These are phyloP conservation scores for Hyla sarda DNA, from an alignment of 2,113 vertebrate genomes.

Conservation along the genomic window DNA sequence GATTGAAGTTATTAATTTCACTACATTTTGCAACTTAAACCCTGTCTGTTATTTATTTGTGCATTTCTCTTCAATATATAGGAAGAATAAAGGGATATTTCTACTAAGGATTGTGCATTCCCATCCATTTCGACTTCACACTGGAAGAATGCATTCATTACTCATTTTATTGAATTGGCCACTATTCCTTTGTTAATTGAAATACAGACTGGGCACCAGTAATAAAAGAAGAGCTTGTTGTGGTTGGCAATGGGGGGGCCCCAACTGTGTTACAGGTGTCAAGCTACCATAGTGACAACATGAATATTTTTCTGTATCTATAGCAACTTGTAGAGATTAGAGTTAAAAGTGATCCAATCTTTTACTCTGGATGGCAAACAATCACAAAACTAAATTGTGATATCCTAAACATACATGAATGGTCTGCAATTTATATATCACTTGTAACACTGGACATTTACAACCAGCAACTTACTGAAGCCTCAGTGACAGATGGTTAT, in stretches of 20 bases:
- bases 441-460: too few relatives aligned
- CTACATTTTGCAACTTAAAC: neutral
- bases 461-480: neutral
- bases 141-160: neutral
- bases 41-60: neutral
- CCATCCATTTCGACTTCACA: neutral
- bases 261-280: conserved; percentile 4
- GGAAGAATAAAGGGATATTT: neutral
- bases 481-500: neutral
- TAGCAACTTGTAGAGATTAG: neutral
- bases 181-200: neutral
- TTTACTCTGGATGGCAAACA: neutral
- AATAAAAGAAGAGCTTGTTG: conserved; percentile 2
- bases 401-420: neutral
- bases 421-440: too few relatives aligned
- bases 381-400: neutral
- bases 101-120: neutral
- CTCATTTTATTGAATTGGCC: conserved; percentile 3
- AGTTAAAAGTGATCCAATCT: neutral
- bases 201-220: neutral
- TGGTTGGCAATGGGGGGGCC: neutral
- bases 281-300: conserved; percentile 13
- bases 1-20: neutral
- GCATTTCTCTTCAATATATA: neutral
- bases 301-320: neutral